These are phyloP conservation scores for Tachystola acroxantha DNA, from an alignment of 2,888 invertebrate genomes.

Conservation along the genomic window DNA sequence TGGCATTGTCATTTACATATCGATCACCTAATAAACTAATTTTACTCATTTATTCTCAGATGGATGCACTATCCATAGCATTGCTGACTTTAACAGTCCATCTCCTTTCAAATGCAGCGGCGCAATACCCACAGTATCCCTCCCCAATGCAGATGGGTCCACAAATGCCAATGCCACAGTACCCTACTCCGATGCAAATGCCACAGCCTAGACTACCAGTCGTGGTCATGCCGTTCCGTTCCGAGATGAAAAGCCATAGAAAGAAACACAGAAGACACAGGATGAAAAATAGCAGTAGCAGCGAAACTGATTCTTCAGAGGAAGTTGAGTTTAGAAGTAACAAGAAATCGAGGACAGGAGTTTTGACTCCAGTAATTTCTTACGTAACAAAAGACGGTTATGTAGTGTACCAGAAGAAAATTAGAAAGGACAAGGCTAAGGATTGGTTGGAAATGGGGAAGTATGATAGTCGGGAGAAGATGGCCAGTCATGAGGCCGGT, in stretches of 20 bases:
- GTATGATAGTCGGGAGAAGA: neutral
- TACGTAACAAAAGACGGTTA: conserved; percentile 61
- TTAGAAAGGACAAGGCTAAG: conserved; percentile 51
- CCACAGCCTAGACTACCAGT: conserved; percentile 43
- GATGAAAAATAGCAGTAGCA: neutral
- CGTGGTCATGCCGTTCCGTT: conserved; percentile 56
- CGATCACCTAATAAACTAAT: too few species aligned
- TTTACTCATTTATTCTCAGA: too few species aligned
- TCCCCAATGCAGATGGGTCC: conserved; percentile 12
- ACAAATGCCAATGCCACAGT: conserved; percentile 26
- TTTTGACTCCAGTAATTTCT: conserved; percentile 60
- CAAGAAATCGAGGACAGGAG: conserved; percentile 8
- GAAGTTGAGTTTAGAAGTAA: conserved; percentile 5
- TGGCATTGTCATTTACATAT: too few species aligned
- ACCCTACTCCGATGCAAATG: conserved; percentile 11
- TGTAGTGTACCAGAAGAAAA: conserved; percentile 61
- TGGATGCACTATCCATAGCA: conserved; percentile 1
- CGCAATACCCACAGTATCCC: conserved; percentile 9
- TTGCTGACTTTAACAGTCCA: neutral
- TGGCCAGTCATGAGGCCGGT: neutral
- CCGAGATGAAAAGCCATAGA: conserved; percentile 14
- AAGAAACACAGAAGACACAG: neutral
- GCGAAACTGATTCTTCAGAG: conserved; percentile 12
- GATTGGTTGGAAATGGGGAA: conserved; percentile 46
- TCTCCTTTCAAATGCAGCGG: neutral